Conservation (phyloP, 2,797 vertebrate species). For the Silurus aristotelis region DNA sequence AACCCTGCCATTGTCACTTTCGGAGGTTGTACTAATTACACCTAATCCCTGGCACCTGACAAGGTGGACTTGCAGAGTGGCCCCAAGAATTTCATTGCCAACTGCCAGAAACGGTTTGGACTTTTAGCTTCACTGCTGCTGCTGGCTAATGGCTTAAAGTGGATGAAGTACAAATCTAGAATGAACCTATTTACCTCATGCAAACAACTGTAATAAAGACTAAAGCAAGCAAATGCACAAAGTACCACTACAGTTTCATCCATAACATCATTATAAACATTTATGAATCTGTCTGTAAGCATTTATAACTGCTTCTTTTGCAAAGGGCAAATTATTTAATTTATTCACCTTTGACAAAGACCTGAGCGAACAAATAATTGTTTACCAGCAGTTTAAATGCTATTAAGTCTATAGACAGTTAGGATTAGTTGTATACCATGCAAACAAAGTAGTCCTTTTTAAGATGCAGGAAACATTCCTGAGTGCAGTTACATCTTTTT, state of each 20-base stretch:
- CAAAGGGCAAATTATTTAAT: background rate
- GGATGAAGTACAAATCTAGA: constrained; percentile 16
- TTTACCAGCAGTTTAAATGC: background rate
- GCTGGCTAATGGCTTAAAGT: constrained; percentile 34
- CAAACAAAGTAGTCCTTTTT: background rate
- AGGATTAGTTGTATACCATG: background rate
- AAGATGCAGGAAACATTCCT: constrained; percentile 61
- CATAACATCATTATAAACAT: background rate
- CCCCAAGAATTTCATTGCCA: constrained; percentile 42
- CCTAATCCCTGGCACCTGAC: constrained; percentile 66
- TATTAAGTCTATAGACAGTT: background rate
- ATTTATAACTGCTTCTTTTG: background rate
- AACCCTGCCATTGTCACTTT: constrained; percentile 63
- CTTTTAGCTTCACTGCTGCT: constrained; percentile 45
- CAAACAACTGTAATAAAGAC: background rate
- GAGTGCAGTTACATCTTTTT: constrained; percentile 73
- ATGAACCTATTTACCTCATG: background rate
- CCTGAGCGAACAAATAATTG: background rate
- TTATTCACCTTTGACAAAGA: background rate
- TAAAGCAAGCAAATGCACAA: background rate
- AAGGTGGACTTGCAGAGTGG: constrained; percentile 51
- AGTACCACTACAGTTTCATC: background rate
- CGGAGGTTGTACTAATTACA: constrained; percentile 59
- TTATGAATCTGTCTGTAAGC: background rate
- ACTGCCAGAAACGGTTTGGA: constrained; percentile 39